Evolutionary conservation across 2,113 vertebrate species (phyloP).

Genomic region (Neogale vison): DNA sequence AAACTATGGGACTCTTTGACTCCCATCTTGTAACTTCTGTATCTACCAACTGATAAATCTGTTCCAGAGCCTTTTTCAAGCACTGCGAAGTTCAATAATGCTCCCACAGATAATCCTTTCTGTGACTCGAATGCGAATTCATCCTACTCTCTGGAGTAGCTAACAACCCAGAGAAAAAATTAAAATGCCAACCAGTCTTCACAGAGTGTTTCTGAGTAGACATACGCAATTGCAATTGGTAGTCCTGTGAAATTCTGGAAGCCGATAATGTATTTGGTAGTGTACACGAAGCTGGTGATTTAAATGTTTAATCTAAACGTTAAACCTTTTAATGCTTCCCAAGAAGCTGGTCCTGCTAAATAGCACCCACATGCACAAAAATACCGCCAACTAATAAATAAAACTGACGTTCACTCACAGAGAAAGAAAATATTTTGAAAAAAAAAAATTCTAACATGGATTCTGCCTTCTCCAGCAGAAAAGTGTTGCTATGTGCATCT

Average conservation of each 20-base stretch:
- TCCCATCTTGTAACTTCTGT: background rate
- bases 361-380: background rate
- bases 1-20: background rate
- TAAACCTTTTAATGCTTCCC: background rate
- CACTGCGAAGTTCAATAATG: background rate
- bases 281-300: background rate
- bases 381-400: background rate
- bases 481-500: background rate
- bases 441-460: background rate
- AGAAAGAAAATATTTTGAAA: background rate
- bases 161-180: background rate
- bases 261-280: background rate
- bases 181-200: conserved; percentile 9
- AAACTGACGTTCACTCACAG: background rate
- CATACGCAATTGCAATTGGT: background rate
- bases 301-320: background rate
- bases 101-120: background rate
- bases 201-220: background rate
- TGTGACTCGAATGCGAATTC: conserved; percentile 8
- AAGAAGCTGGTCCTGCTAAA: background rate
- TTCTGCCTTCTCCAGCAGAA: background rate
- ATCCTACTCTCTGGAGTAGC: background rate
- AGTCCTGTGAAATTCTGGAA: background rate
- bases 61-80: background rate
- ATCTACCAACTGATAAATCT: conserved; percentile 4